Evolutionary conservation across 2,888 invertebrate genomes (phyloP).

Genomic region (Smittia sp.): DNA sequence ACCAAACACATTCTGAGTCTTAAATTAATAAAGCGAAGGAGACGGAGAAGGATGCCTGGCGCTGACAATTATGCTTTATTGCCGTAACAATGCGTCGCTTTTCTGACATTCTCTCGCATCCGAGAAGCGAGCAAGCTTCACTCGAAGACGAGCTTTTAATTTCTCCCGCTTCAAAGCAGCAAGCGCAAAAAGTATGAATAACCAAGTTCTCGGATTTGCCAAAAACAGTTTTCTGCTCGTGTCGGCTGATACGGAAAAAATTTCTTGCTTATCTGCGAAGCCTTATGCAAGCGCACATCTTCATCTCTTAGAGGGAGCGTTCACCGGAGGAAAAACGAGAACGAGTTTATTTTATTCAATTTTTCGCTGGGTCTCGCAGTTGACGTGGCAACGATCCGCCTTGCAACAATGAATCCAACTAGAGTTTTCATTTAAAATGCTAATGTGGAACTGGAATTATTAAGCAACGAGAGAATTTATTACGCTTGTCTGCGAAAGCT

Average conservation of each 20-base stretch:
- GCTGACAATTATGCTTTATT: slow-evolving; percentile 25
- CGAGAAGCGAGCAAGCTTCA: neutral
- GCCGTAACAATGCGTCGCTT: neutral
- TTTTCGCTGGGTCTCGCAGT: neutral
- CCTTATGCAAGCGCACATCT: neutral
- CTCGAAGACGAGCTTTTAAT: neutral
- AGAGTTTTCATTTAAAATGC: slow-evolving; percentile 13
- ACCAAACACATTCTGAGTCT: slow-evolving; percentile 18
- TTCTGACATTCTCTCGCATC: slow-evolving; percentile 7
- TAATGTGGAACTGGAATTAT: neutral
- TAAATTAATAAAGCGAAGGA: slow-evolving; percentile 2
- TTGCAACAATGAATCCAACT: slow-evolving; percentile 6
- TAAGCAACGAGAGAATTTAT: neutral
- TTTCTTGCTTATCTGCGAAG: neutral
- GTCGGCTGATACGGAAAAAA: neutral
- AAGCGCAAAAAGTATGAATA: neutral
- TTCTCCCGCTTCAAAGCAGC: neutral
- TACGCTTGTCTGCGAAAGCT: slow-evolving; percentile 6
- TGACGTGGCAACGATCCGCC: neutral
- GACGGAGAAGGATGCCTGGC: neutral
- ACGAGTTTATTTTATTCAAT: neutral
- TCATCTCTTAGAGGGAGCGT: too few relatives aligned
- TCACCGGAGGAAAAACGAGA: neutral
- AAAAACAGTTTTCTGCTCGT: neutral
- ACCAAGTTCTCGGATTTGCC: neutral